These are phyloP conservation scores for Dromiciops gliroides DNA, from an alignment of 2,113 vertebrate species.

Conservation along the genomic window DNA sequence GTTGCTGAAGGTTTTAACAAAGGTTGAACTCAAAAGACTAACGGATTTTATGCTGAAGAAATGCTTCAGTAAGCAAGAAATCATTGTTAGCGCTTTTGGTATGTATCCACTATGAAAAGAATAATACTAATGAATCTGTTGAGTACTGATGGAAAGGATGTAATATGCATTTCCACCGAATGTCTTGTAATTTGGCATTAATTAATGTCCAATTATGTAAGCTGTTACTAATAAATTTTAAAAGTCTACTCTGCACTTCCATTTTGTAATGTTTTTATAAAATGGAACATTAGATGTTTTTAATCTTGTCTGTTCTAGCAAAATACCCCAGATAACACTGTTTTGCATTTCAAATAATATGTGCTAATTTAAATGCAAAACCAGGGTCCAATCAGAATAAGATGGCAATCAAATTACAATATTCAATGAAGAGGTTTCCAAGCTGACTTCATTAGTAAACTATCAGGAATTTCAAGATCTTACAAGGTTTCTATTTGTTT, in stretches of 20 bases:
- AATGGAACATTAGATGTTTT: constrained; percentile 78
- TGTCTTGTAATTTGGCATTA: constrained; percentile 77
- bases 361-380: constrained; percentile 83
- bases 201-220: constrained; percentile 77
- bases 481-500: constrained; percentile 83
- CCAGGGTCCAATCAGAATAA: constrained; percentile 84
- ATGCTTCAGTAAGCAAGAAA: constrained; percentile 52
- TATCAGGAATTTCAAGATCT: constrained; percentile 83
- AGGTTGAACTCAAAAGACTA: constrained; percentile 43
- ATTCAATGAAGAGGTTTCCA: constrained; percentile 83
- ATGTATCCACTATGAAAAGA: constrained; percentile 61
- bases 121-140: constrained; percentile 66
- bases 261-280: constrained; percentile 82
- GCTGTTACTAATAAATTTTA: constrained; percentile 75
- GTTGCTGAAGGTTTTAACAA: constrained; percentile 54
- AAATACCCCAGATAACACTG: constrained; percentile 81
- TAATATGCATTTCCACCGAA: constrained; percentile 64
- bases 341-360: constrained; percentile 84
- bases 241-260: constrained; percentile 71
- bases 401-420: constrained; percentile 84
- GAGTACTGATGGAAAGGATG: constrained; percentile 53
- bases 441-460: constrained; percentile 83
- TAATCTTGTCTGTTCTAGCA: constrained; percentile 79
- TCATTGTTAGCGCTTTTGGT: constrained; percentile 8
- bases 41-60: constrained; percentile 46